phyloP scores from a whole-genome alignment of 2,797 vertebrate genomes.

The Saxicola maurus region DNA sequence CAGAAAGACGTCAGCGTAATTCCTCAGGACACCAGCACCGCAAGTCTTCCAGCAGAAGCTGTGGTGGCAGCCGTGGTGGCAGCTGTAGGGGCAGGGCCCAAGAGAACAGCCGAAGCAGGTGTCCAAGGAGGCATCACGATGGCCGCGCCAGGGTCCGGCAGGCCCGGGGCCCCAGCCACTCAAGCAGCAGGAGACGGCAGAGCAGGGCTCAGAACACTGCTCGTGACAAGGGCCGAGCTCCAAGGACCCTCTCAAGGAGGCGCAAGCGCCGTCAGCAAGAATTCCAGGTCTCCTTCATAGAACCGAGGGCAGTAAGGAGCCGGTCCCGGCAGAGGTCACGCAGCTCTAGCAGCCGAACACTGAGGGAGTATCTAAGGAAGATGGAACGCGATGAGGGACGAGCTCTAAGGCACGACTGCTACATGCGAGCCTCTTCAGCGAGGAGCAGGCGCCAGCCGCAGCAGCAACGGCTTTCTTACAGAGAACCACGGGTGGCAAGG shows the following conservation, averaged over 20 bases:
- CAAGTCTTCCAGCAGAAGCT: not conserved
- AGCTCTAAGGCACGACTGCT: not conserved
- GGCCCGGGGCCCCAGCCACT: not conserved
- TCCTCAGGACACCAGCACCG: fast-evolving
- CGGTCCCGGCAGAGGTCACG: not conserved
- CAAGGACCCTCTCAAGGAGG: not conserved
- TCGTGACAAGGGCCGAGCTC: fast-evolving
- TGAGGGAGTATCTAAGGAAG: not conserved
- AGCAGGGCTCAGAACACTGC: not conserved
- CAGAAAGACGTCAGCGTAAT: fast-evolving
- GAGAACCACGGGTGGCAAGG: fast-evolving
- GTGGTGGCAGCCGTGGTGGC: fast-evolving
- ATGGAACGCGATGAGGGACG: not conserved
- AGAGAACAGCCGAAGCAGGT: not conserved
- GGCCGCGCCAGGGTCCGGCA: fast-evolving
- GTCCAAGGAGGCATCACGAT: fast-evolving
- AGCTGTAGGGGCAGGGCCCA: not conserved
- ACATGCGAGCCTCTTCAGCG: not conserved
- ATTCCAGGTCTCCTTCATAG: not conserved
- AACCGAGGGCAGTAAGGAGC: not conserved
- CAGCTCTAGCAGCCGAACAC: fast-evolving
- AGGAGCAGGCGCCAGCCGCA: fast-evolving
- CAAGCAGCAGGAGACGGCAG: not conserved
- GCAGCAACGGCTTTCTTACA: fast-evolving
- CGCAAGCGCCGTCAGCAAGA: not conserved